Base-by-base conservation (phyloP, 2,797 vertebrate species). In the Semotilus atromaculatus region DNA sequence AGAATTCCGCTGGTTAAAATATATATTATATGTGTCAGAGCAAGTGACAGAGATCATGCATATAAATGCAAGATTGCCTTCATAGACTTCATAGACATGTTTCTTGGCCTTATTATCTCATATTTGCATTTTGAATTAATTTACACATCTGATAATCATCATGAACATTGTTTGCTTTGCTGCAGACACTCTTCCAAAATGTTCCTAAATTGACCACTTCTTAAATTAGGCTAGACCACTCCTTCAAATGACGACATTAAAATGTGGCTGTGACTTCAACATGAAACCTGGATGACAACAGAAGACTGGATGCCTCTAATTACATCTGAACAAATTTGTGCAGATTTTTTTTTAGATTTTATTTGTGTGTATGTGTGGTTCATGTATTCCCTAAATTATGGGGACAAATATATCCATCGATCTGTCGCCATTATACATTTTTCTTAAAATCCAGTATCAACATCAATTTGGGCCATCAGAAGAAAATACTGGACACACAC, bases 41-140 rank as follows among this genome's bases (percentile, higher is more conserved):
- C 5, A 43, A 62, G 43, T 19, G 38, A 64, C 58, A 14, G 38
- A 55, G 13, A 3, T 74, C 72, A 72, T 74, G 29, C 72, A 23
- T 53, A 11, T 53, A 36, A 73, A 55, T n/a, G 10, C 29, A 23
- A 23, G 48, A 53, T 45, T 48, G 45, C 4, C 5, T 74, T 62
- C 26, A 31, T 62, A 29, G 11, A 62, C 29, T 58, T 34, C n/a
- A n/a, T n/a, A n/a, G n/a, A n/a, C n/a, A 51, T n/a, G 19, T 55
- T 55, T 55, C 26, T n/a, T 75, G 11, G 6, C 11, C 31, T 55
- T 55, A 74, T 7, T 36, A 75, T 55, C 73, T 55, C 29, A 53
- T 23, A 74, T 55, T 36, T 74, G 45, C 38, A 71, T 71, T 71
- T 71, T 45, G n/a, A 29, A 34, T 74, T 48, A 4, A 29, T 72